Conservation (phyloP, 2,888 invertebrate species). For the Cerastis rubricosa region DNA sequence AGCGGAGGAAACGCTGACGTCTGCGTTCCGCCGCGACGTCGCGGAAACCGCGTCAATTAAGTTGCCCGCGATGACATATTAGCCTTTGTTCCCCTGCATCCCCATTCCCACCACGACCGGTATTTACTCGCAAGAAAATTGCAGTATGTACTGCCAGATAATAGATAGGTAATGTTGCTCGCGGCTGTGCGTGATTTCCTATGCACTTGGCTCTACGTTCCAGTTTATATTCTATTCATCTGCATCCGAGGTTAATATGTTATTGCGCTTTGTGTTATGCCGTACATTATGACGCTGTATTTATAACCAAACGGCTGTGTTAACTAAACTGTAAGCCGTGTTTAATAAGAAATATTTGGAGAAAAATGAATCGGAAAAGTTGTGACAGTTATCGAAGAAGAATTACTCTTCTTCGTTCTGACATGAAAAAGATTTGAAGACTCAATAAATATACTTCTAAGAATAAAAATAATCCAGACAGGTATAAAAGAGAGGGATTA, state of each 20-base stretch:
- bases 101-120: slow-evolving; percentile 73
- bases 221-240: slow-evolving; percentile 65
- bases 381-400: slow-evolving; percentile 26
- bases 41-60: slow-evolving; percentile 91
- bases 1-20: slow-evolving; percentile 87
- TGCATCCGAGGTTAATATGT: slow-evolving; percentile 55
- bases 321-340: background rate
- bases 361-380: slow-evolving; percentile 6
- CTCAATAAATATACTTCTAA: slow-evolving; percentile 35
- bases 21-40: slow-evolving; percentile 87
- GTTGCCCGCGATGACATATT: slow-evolving; percentile 89
- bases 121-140: slow-evolving; percentile 82
- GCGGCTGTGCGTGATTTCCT: slow-evolving; percentile 69
- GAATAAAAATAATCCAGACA: slow-evolving; percentile 54
- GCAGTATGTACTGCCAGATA: slow-evolving; percentile 67
- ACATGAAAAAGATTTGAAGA: slow-evolving; percentile 25
- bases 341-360: background rate
- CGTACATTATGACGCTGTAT: slow-evolving; percentile 19
- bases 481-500: slow-evolving; percentile 52
- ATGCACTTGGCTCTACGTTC: slow-evolving; percentile 60
- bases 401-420: slow-evolving; percentile 29
- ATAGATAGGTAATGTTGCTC: slow-evolving; percentile 69
- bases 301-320: slow-evolving; percentile 2
- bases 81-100: slow-evolving; percentile 85
- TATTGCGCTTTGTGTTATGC: slow-evolving; percentile 52